Base-by-base conservation (phyloP, 2,888 invertebrate species). In the Alloscopus bannaensis region DNA sequence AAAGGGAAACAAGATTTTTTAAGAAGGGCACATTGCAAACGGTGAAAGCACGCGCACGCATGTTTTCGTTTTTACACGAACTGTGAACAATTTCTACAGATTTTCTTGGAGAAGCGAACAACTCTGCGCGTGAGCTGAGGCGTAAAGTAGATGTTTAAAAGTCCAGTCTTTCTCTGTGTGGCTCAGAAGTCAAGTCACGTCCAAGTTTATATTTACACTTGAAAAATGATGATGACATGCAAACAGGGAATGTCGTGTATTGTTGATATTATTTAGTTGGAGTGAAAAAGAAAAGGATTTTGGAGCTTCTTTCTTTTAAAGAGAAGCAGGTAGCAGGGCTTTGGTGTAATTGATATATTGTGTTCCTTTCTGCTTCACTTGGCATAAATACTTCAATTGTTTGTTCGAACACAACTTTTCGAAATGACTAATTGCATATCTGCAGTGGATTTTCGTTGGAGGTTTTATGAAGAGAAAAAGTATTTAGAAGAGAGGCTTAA, bases 61-160 rank as follows among this genome's bases (percentile, higher is more conserved):
- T n/a, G n/a, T n/a, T n/a, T n/a, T n/a, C n/a, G n/a, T n/a, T n/a
- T n/a, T n/a, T n/a, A n/a, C n/a, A n/a, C n/a, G n/a, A n/a, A n/a
- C n/a, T n/a, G n/a, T n/a, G n/a, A n/a, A n/a, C n/a, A n/a, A n/a
- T n/a, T n/a, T n/a, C n/a, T n/a, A n/a, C n/a, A n/a, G n/a, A n/a
- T n/a, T n/a, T n/a, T n/a, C n/a, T n/a, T n/a, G n/a, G 62, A 18
- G 59, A 62, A 62, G 42, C n/a, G n/a, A n/a, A n/a, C n/a, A n/a
- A n/a, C n/a, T n/a, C n/a, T n/a, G n/a, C n/a, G n/a, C 62, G 62
- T 62, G 62, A 62, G 40, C 62, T 62, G 62, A 42, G n/a, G 29
- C 29, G 59, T 29, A 59, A 40, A 62, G 42, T 62, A 26, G 40
- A 42, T 24, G 40, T 36, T 24, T 42, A 42, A 36, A 59, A 36